These are phyloP conservation scores for Amazona vittata DNA, from an alignment of 2,113 vertebrate species.

Conservation along the genomic window DNA sequence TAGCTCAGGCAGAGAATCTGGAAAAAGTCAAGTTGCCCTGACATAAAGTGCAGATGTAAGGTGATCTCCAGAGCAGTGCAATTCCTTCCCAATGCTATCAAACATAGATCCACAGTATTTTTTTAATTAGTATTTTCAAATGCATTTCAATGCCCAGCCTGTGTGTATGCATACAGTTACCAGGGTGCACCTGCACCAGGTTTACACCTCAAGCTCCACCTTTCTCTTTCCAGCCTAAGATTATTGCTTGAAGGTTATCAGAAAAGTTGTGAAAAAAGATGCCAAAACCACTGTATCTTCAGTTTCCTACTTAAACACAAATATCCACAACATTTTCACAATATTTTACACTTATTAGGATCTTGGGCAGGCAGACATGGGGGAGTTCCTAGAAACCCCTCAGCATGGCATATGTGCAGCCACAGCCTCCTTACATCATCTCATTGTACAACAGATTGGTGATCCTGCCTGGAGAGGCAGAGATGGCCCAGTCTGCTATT, in stretches of 20 bases:
- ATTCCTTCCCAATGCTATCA: background rate
- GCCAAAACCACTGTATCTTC: background rate
- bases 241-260: background rate
- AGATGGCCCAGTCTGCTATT: background rate
- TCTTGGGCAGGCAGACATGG: background rate
- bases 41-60: background rate
- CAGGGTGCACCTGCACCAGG: background rate
- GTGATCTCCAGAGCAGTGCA: background rate
- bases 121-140: background rate
- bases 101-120: background rate
- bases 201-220: background rate
- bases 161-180: background rate
- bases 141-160: background rate
- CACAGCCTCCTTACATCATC: background rate
- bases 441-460: fast-evolving
- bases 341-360: background rate
- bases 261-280: background rate
- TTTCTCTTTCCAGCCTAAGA: background rate
- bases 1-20: background rate
- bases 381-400: background rate
- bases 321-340: background rate
- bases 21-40: background rate
- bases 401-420: background rate
- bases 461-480: background rate
- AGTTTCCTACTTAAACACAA: background rate